Percentiles rank a stretch among this genome's conserved stretches.
phyloP scores from a whole-genome alignment of 37 sponge, comb jelly and placozoan species.

The Bolinopsis microptera region DNA sequence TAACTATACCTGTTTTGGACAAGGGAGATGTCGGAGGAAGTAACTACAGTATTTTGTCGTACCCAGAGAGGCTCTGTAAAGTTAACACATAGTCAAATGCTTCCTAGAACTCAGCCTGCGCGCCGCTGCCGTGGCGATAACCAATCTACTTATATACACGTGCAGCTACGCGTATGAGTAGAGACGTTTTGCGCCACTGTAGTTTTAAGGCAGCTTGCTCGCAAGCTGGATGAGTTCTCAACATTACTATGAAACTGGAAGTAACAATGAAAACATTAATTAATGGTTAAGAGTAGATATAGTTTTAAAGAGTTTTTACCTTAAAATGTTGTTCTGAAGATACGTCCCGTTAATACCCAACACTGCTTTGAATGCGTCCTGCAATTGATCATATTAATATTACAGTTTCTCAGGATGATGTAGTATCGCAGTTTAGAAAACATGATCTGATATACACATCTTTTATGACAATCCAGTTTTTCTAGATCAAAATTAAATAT shows the following conservation, averaged over 20 bases:
- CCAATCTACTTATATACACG: background rate
- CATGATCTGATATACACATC: too few species aligned
- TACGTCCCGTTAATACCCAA: constrained; percentile 26
- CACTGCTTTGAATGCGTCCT: constrained; percentile 66
- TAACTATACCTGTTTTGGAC: constrained; percentile 88
- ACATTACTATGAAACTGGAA: background rate
- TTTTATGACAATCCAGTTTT: too few species aligned
- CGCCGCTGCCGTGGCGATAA: background rate
- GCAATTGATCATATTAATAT: background rate
- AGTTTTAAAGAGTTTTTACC: too few species aligned
- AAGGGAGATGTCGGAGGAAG: constrained; percentile 78
- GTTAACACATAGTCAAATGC: background rate
- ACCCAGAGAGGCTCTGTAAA: constrained; percentile 85
- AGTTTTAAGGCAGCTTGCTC: background rate
- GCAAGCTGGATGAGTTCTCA: background rate
- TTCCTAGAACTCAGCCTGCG: constrained; percentile 26
- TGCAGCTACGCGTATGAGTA: too few species aligned
- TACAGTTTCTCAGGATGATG: too few species aligned
- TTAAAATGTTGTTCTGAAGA: constrained; percentile 31
- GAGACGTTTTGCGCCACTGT: background rate
- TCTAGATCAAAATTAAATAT: too few species aligned
- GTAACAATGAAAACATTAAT: too few species aligned
- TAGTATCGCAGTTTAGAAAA: too few species aligned
- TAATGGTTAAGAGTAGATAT: too few species aligned
- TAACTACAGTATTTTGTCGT: constrained; percentile 92